These are phyloP conservation scores for Phortica okadai DNA, from an alignment of 2,888 invertebrate genomes.

Conservation along the genomic window DNA sequence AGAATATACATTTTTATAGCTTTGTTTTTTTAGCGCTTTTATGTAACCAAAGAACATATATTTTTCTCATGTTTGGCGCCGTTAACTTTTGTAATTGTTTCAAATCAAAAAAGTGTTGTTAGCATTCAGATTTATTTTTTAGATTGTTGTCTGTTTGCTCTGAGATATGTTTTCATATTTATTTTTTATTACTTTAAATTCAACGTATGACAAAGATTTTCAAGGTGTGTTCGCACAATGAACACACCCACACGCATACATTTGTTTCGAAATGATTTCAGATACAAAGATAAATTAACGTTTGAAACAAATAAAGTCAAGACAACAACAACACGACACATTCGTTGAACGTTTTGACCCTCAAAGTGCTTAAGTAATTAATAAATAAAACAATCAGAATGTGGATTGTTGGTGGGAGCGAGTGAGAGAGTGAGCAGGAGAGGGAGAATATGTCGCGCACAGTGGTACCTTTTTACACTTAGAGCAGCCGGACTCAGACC, in stretches of 20 bases:
- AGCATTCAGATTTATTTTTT: too few relatives aligned
- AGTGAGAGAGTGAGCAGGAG: too few relatives aligned
- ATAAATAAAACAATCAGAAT: conserved; percentile 5
- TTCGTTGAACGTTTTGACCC: conserved; percentile 20
- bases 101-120: too few relatives aligned
- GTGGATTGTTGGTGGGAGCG: not conserved
- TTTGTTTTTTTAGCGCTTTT: too few relatives aligned
- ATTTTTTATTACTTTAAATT: not conserved
- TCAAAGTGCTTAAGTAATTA: conserved; percentile 29
- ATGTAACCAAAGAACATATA: too few relatives aligned
- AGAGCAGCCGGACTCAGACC: not conserved
- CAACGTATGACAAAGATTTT: not conserved
- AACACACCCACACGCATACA: conserved; percentile 14
- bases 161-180: not conserved
- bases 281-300: conserved; percentile 22
- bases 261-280: conserved; percentile 17
- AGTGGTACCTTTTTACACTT: conserved; percentile 28
- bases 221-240: conserved; percentile 25
- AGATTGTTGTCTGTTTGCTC: too few relatives aligned
- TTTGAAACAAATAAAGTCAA: conserved; percentile 23
- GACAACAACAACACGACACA: conserved; percentile 6
- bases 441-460: conserved; percentile 17
- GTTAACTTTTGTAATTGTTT: too few relatives aligned
- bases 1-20: too few relatives aligned
- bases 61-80: too few relatives aligned